Base-by-base conservation (phyloP, 2,888 invertebrate genomes). In the Salticus scenicus region DNA sequence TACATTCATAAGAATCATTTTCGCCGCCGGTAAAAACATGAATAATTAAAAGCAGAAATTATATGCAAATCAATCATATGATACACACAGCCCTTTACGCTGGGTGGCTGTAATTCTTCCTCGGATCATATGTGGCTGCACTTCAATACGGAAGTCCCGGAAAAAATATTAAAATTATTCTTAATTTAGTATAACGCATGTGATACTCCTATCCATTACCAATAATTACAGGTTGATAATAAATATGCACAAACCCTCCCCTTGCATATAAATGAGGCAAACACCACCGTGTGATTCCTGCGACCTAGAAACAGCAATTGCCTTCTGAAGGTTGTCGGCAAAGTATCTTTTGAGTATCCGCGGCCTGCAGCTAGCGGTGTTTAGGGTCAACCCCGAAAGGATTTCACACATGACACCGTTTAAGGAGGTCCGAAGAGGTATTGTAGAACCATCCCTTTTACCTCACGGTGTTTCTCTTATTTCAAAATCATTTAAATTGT, bases 371-470 rank as follows among this genome's bases (percentile, higher is more conserved):
- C 5, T 57, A 57, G 24, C 17, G 24, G n/a, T n/a, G n/a, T n/a
- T 4, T 24, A 57, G 57, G 57, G 57, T 57, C 57, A 57, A 4
- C 12, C 2, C 57, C 24, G 24, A 24, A 24, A n/a, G 57, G 57
- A 57, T 57, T 57, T 57, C 57, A 57, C n/a, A n/a, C 57, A 20
- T 57, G 57, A 57, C 57, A 8, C 57, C 24, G 24, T 57, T 57
- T 24, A 14, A 5, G 24, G 57, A 57, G 57, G 57, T 47, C 47
- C 47, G n/a, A 24, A 57, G 17, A 37, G 37, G 37, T 37, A 37
- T 10, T 4, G 37, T 37, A 37, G 10, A 7, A 10, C 10, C 37
- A 7, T 37, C 37, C 37, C 37, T 4, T 4, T 47, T 17, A 7
- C 42, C 17, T 47, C 17, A 1, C 17, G 42, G 10, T 47, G 10